Base-by-base conservation (phyloP, 2,888 invertebrate species). In the Agrochola lota region DNA sequence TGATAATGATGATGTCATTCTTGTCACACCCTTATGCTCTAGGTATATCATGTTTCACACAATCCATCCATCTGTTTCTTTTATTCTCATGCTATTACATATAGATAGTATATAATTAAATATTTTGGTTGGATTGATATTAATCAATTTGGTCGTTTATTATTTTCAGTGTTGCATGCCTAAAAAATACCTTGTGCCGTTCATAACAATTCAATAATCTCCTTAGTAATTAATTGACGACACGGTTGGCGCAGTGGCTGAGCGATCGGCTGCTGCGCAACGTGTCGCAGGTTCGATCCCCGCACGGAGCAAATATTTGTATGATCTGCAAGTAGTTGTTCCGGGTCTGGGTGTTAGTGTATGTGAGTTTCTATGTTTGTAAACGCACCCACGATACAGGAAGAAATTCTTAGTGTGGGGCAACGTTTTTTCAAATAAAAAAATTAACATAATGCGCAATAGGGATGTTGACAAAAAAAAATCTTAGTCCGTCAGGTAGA, bases 201-300 rank as follows among this genome's bases (percentile, higher is more conserved):
- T n/a, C 71, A 15, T 72, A 30, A 43, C 5, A 49, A 52, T 52
- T 0, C 8, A 15, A 72, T 72, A 26, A 43, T 43, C 72, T 55
- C 12, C 23, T n/a, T 35, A 49, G n/a, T 72, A 71, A 73, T 57
- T 46, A 43, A 74, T n/a, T n/a, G n/a, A n/a, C n/a, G n/a, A n/a
- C n/a, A n/a, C n/a, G n/a, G n/a, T n/a, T n/a, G n/a, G n/a, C n/a
- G n/a, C n/a, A n/a, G n/a, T n/a, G n/a, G n/a, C n/a, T n/a, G n/a
- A n/a, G n/a, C n/a, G n/a, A n/a, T n/a, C n/a, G n/a, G n/a, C n/a
- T n/a, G n/a, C n/a, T n/a, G n/a, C n/a, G n/a, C n/a, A n/a, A n/a
- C n/a, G n/a, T n/a, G n/a, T n/a, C n/a, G n/a, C n/a, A n/a, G n/a
- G n/a, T n/a, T n/a, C n/a, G n/a, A n/a, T n/a, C n/a, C n/a, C n/a